Conservation (phyloP, 2,888 invertebrate genomes). For the Caradrina kadenii region DNA sequence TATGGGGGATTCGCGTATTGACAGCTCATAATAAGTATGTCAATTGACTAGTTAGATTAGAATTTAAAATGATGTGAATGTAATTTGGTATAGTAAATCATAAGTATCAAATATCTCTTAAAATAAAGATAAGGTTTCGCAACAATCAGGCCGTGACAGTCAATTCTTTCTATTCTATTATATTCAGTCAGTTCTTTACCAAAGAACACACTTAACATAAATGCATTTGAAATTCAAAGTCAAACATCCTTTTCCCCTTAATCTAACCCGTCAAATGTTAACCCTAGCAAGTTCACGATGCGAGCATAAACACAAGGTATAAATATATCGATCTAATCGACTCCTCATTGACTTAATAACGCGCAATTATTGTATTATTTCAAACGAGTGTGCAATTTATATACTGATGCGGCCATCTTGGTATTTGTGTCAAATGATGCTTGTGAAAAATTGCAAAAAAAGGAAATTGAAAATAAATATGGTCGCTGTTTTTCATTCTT, state of each 20-base stretch:
- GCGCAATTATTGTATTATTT: conserved; percentile 62
- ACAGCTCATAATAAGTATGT: no score
- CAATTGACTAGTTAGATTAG: no score
- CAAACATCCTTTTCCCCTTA: conserved; percentile 8
- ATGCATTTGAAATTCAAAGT: neutral
- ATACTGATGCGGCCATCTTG: conserved; percentile 35
- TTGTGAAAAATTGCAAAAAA: conserved; percentile 3
- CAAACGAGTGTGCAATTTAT: conserved; percentile 35
- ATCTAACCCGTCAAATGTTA: conserved; percentile 16
- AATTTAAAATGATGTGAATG: no score
- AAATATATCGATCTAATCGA: conserved; percentile 59
- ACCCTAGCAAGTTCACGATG: conserved; percentile 47
- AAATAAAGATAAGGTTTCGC: no score
- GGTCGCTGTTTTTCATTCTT: conserved; percentile 15
- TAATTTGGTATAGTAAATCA: no score
- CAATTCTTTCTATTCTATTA: no score
- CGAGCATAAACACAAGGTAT: conserved; percentile 40
- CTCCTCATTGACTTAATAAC: conserved; percentile 62
- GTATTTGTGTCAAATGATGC: conserved; percentile 51
- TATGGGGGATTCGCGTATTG: no score
- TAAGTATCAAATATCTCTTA: no score
- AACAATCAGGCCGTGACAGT: no score
- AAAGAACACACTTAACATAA: no score
- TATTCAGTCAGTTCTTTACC: no score
- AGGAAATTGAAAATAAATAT: neutral